Conservation (phyloP, 2,797 vertebrate genomes). For the Chrysolophus pictus region DNA sequence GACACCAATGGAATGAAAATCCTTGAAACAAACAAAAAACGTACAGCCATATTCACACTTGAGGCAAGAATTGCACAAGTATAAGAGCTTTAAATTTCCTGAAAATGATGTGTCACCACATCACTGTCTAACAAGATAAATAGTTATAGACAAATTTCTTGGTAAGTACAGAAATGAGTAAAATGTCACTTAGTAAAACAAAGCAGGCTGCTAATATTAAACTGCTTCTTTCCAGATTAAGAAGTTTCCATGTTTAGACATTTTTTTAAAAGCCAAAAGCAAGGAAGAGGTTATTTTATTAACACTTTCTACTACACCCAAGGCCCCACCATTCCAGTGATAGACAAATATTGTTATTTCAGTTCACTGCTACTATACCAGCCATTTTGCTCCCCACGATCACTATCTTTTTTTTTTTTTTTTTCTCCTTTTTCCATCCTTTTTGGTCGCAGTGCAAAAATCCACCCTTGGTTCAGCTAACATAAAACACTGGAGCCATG, state of each 20-base stretch:
- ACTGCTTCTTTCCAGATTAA: background rate
- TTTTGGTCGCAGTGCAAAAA: constrained; percentile 62
- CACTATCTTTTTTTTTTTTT: background rate
- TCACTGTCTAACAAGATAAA: background rate
- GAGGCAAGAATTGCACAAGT: background rate
- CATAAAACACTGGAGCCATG: background rate
- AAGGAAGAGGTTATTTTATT: background rate
- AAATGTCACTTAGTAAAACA: background rate
- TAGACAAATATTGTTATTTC: constrained; percentile 20
- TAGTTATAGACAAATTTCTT: background rate
- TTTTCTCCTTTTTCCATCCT: background rate
- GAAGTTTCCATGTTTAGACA: background rate
- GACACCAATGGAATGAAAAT: background rate
- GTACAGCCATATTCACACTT: background rate
- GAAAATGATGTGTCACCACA: background rate
- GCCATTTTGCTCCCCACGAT: background rate
- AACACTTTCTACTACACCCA: constrained; percentile 17
- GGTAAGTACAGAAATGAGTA: background rate
- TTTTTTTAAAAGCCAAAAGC: background rate
- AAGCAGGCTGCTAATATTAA: background rate
- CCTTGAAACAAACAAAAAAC: background rate
- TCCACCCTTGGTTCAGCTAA: constrained; percentile 42
- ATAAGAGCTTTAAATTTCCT: background rate
- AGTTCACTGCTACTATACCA: constrained; percentile 38
- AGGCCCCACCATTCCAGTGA: constrained; percentile 29